Percentiles rank a stretch among this genome's conserved stretches.
Conservation (phyloP, 2,888 invertebrate species). For the Apamea anceps region DNA sequence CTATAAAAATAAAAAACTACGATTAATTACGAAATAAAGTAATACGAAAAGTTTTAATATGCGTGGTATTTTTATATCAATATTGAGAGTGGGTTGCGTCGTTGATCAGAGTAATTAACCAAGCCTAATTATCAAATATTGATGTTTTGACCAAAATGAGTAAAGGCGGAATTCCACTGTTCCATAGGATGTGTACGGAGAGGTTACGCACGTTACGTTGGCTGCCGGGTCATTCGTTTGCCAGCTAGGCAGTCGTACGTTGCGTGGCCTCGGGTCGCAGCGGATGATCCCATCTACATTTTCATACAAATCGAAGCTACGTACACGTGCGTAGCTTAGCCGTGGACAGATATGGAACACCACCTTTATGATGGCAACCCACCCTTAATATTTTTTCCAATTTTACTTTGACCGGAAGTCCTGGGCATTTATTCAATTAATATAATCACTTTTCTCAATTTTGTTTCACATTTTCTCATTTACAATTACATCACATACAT, state of each 20-base stretch:
- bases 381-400: slow-evolving; percentile 9
- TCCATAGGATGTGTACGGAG: not conserved
- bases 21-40: slow-evolving; percentile 11
- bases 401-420: not conserved
- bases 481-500: slow-evolving; percentile 21
- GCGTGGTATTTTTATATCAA: slow-evolving; percentile 34
- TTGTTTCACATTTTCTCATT: slow-evolving; percentile 19
- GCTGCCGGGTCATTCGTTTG: not conserved
- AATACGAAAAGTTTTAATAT: not conserved
- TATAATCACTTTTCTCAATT: slow-evolving; percentile 3
- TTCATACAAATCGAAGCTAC: not conserved
- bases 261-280: not conserved
- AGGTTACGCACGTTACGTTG: too few species aligned
- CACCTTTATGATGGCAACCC: slow-evolving; percentile 14
- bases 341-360: not conserved
- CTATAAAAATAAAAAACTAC: slow-evolving; percentile 20
- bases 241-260: not conserved
- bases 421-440: not conserved
- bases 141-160: not conserved
- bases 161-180: slow-evolving; percentile 12
- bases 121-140: slow-evolving; percentile 1
- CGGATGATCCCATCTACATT: not conserved
- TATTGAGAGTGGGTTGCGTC: slow-evolving; percentile 33
- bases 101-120: not conserved
- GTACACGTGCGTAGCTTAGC: not conserved